Base-by-base conservation (phyloP, 2,888 invertebrate genomes). In the Flexamia atlantica region DNA sequence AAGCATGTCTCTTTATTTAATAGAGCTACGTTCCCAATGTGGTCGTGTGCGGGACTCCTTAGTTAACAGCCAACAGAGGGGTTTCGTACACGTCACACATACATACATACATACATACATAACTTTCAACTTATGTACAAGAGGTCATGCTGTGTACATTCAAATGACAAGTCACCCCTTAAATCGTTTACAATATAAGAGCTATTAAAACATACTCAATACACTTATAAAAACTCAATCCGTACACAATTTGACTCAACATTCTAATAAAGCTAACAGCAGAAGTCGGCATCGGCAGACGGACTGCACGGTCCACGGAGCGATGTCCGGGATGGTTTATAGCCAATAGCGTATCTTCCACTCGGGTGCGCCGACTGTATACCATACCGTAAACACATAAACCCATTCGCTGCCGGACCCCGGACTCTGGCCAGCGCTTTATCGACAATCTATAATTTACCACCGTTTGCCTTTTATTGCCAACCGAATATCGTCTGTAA, bases 321-420 rank as follows among this genome's bases (percentile, higher is more conserved):
- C 23, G 25, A 57, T 28, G 64, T 28, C 30, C 64, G 57, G 64
- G 64, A 64, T 64, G 14, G 64, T 64, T 64, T 64, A 64, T 64
- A 14, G 64, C 30, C 64, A 64, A 64, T 64, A 64, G 28, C 64
- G 64, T 64, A 64, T 64, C 64, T 64, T 64, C 64, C 64, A 64
- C 64, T 64, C 30, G 64, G 30, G 14, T 30, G 64, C 64, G 64
- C 14, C 57, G 64, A 14, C 30, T 64, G 28, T 30, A 57, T 57
- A 2, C 57, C 23, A 23, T 23, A 64, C 64, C 30, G 64, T 64
- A 64, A 64, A 64, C 64, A 64, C 64, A 64, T 64, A 64, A 64
- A 64, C 64, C 23, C 53, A 53, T 53, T 46, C 53, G 10, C 14
- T 23, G 53, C 53, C 64, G 57, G 57, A 57, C 57, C 23, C 57